A percentile compares a stretch with the other conserved stretches of the same genome.
These are phyloP conservation scores for Alentia gelatinosa DNA, from an alignment of 2,888 invertebrate genomes.

Conservation along the genomic window DNA sequence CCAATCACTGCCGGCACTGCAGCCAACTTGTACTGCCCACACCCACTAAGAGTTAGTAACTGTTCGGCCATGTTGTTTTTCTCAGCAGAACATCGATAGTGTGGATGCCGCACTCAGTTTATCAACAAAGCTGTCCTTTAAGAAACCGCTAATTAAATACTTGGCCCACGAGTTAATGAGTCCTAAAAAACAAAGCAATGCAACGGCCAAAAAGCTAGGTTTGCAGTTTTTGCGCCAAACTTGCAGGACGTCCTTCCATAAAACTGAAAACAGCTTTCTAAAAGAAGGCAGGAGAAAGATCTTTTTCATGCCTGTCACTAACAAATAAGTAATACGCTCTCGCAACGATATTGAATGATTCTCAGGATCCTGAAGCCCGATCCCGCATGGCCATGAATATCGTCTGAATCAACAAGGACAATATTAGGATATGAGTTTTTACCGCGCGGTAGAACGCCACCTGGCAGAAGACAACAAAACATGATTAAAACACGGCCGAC, in stretches of 20 bases:
- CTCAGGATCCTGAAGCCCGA: too few species aligned
- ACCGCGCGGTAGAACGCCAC: neutral
- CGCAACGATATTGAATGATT: neutral
- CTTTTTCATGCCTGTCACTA: neutral
- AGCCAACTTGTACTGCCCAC: too few species aligned
- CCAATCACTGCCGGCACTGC: too few species aligned
- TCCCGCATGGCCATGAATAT: neutral
- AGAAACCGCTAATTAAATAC: neutral
- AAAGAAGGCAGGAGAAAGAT: neutral
- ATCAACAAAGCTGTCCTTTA: neutral
- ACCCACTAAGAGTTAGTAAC: too few species aligned
- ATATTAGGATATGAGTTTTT: neutral
- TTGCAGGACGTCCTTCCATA: neutral
- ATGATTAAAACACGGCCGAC: neutral
- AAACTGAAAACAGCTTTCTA: neutral
- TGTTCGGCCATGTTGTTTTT: too few species aligned
- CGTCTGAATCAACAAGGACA: neutral
- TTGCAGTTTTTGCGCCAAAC: neutral
- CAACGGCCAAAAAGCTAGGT: neutral
- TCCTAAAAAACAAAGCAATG: neutral
- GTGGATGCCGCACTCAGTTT: neutral
- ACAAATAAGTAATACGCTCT: neutral
- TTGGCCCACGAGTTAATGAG: neutral
- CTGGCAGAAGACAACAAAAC: neutral
- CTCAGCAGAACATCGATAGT: too few species aligned